Conservation (phyloP, 2,113 vertebrate genomes). For the Neolamprologus cancellatus region DNA sequence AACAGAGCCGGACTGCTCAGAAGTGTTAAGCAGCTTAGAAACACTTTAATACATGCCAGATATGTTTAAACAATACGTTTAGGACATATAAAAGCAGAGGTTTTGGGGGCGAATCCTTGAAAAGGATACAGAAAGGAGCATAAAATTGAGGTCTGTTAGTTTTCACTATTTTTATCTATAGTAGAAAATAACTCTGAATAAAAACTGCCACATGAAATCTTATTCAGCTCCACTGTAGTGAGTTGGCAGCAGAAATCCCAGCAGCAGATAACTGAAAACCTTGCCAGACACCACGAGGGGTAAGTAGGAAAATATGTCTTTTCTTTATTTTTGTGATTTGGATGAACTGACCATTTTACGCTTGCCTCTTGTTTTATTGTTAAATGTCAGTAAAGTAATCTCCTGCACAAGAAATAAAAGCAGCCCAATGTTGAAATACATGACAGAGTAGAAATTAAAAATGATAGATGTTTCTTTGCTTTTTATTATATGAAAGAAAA, state of each 20-base stretch:
- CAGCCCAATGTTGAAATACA: neutral
- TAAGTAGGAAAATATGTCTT: conserved; percentile 8
- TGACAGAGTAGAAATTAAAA: neutral
- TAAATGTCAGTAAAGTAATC: neutral
- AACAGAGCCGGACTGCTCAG: neutral
- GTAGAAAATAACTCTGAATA: conserved; percentile 7
- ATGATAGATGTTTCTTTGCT: neutral
- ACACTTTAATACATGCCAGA: neutral
- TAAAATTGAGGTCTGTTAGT: neutral
- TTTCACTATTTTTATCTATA: conserved; percentile 38
- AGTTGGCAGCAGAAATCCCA: conserved; percentile 7
- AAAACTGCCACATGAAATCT: conserved; percentile 29
- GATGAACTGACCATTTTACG: neutral
- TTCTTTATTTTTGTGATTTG: neutral
- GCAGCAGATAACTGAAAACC: conserved; percentile 12
- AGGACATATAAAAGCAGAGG: neutral
- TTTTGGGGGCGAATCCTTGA: neutral
- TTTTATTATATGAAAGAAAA: neutral
- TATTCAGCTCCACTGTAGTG: conserved; percentile 2
- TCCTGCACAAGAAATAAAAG: neutral
- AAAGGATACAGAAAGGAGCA: neutral
- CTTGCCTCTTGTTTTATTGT: conserved; percentile 4
- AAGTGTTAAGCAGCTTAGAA: neutral
- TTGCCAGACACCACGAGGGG: conserved; percentile 17
- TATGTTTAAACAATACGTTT: neutral